Evolutionary conservation across 2,888 invertebrate genomes (phyloP), one percentile per base, ranked within the genome.

Genomic region (Marronus borbonicus): DNA sequence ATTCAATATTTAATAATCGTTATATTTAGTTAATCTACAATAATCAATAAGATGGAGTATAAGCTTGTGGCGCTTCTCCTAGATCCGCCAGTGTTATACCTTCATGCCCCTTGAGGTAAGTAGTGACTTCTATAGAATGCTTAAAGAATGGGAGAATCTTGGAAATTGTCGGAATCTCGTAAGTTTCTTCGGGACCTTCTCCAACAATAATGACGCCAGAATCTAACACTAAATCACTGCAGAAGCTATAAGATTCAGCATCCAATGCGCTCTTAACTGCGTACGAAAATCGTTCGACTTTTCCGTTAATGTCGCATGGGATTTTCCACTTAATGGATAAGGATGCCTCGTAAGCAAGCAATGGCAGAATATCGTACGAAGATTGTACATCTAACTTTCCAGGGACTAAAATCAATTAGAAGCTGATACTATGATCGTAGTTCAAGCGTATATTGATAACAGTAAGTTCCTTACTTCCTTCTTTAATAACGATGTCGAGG

Each of bases 291-390:
- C n/a, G 62, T 31, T 62, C 24, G 14, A 74, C 14, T 44, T 60
- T 39, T 1, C 72, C 72, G 14, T 74, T 74, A 2, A 74, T 74
- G 44, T 74, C 60, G 44, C 72, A 74, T 7, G 72, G 72, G 31
- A 74, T 24, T 7, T 0, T 28, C 72, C 60, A 74, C 14, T 60
- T 14, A 17, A 60, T 36, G 24, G 7, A 10, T 8, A 60, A 24
- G 2, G 44, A 8, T 36, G 20, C 72, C 14, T 44, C 31, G 24
- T 74, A 74, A 10, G 5, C 5, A n/a, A 44, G 5, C 0, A 39
- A 14, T 12, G 60, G 44, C 4, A 2, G n/a, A 24, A 39, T 20
- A 2, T 74, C 24, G n/a, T 44, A 74, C 2, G 20, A 74, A 7
- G 44, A 20, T 44, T 49, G 5, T 60, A 60, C 5, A 24, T 20